phyloP scores from a whole-genome alignment of 2,888 invertebrate species.

The Anagyrus pseudococci region DNA sequence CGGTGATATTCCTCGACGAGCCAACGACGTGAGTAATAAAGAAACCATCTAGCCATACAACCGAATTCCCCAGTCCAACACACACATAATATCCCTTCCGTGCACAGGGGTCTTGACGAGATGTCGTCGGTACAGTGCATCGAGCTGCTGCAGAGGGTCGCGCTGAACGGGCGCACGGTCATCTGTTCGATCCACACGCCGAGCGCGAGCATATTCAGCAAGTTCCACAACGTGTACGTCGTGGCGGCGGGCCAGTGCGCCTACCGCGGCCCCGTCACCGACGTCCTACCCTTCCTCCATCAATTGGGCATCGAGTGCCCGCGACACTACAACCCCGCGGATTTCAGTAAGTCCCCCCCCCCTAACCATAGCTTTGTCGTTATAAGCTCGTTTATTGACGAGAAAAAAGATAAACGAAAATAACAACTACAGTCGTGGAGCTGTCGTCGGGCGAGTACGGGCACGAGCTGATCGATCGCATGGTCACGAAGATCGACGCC shows the following conservation, averaged over 20 bases:
- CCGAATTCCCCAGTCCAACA: no score
- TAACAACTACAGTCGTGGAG: slow-evolving; percentile 76
- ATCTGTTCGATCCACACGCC: slow-evolving; percentile 97
- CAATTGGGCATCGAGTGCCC: slow-evolving; percentile 84
- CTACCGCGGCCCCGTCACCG: slow-evolving; percentile 81
- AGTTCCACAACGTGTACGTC: slow-evolving; percentile 91
- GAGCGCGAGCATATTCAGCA: slow-evolving; percentile 87
- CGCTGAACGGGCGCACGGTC: slow-evolving; percentile 84
- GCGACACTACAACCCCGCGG: slow-evolving; percentile 92
- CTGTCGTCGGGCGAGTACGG: slow-evolving; percentile 84
- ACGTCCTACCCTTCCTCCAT: slow-evolving; percentile 83
- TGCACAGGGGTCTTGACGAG: slow-evolving; percentile 86
- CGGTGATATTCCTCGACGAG: slow-evolving; percentile 93
- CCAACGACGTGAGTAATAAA: slow-evolving; percentile 84
- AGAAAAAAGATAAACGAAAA: no score
- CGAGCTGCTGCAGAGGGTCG: slow-evolving; percentile 81
- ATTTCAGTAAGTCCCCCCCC: slow-evolving; percentile 77
- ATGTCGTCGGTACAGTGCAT: slow-evolving; percentile 89
- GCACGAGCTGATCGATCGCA: slow-evolving; percentile 68
- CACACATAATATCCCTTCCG: no score
- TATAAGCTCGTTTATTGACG: no score
- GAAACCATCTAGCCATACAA: no score
- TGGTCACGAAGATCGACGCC: slow-evolving; percentile 72
- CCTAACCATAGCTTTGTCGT: no score
- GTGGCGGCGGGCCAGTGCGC: slow-evolving; percentile 89